Conservation (phyloP, 2,888 invertebrate species). For the Uloborus plumipes region DNA sequence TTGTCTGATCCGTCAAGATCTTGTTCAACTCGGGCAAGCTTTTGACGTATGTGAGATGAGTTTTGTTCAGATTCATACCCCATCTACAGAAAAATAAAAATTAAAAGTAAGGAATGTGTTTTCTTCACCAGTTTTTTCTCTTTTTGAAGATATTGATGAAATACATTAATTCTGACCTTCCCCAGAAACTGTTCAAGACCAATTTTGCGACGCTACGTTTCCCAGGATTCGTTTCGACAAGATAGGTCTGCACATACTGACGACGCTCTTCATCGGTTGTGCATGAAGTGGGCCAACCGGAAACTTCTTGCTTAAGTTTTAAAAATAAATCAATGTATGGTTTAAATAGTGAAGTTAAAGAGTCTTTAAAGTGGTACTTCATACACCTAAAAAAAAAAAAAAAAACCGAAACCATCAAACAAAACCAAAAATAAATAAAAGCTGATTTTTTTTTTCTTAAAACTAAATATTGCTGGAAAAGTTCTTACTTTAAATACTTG, state of each 20-base stretch:
- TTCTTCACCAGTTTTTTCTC: too few species aligned
- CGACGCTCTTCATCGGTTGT: constrained; percentile 64
- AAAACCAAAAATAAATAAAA: too few species aligned
- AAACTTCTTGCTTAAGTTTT: constrained; percentile 20
- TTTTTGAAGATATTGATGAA: too few species aligned
- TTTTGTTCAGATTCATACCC: constrained; percentile 16
- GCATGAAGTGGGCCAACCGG: constrained; percentile 67
- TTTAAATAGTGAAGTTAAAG: too few species aligned
- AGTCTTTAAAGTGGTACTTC: constrained; percentile 59
- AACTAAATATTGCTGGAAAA: too few species aligned
- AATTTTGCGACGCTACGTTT: constrained; percentile 65
- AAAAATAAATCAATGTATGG: too few species aligned
- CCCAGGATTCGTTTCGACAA: constrained; percentile 65
- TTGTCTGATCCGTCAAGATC: constrained; percentile 3
- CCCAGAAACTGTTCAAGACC: constrained; percentile 66
- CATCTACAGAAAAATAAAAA: background rate
- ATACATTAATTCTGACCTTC: constrained; percentile 5
- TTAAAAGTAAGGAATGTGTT: too few species aligned
- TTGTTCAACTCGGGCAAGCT: background rate
- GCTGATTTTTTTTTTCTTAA: too few species aligned
- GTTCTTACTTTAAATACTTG: constrained; percentile 66
- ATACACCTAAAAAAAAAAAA: constrained; percentile 68
- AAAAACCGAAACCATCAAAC: too few species aligned
- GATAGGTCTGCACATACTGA: constrained; percentile 65
- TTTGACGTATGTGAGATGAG: background rate